Base-by-base conservation (phyloP, 2,888 invertebrate species). In the Agapetus fuscipes region DNA sequence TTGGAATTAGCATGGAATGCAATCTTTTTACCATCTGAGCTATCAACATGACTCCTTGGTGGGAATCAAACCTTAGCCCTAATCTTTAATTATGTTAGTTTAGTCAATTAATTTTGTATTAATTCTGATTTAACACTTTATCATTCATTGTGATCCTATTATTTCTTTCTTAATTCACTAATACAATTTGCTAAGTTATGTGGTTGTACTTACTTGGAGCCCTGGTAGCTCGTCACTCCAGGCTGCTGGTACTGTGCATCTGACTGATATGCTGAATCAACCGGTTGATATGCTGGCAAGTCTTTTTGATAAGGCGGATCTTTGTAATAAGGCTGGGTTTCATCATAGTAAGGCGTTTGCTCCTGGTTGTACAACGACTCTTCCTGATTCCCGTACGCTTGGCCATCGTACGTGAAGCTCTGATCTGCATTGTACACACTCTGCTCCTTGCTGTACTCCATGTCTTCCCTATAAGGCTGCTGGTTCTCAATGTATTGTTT, bases 401-500 rank as follows among this genome's bases (percentile, higher is more conserved):
- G 36, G 13, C 37, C 41, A 30, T 41, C 30, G 39, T 26, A 41
- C 24, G 30, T 33, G 20, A 6, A 20, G 5, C 4, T 20, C 38
- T 53, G 52, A 38, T 53, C 36, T 7, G 37, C 37, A 16, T 39
- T 34, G 28, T 49, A 46, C 20, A 34, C 37, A 16, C 39, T 39
- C 46, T 50, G 20, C 9, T 20, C 20, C 9, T 20, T 20, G 4
- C 4, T 9, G 20, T 20, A 20, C 9, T 20, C 20, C 20, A 20
- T 20, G 42, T 43, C 29, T 9, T 43, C 35, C 17, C 10, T 25
- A 15, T 55, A 61, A 7, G 51, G 50, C 31, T 57, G 58, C 12
- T 58, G 55, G 17, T 62, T 61, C 24, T 63, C 62, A 38, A 54
- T 57, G 43, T 60, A 66, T 34, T 60, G 61, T 13, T 58, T 60